Conservation (phyloP, 2,113 vertebrate genomes). For the Centropus unirufus region DNA sequence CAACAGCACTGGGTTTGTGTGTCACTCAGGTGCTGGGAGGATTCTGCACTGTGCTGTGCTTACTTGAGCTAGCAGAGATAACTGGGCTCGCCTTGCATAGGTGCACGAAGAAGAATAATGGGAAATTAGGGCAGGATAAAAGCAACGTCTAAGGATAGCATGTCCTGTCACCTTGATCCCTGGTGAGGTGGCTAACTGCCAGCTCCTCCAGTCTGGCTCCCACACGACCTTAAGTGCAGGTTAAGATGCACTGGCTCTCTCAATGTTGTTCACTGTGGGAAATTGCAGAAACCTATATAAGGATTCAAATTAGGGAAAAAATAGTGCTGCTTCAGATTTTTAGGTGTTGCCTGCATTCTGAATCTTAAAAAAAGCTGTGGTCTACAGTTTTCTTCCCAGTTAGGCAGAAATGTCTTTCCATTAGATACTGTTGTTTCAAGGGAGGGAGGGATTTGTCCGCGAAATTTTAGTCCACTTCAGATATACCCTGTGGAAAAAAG, state of each 20-base stretch:
- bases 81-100: background rate
- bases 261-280: background rate
- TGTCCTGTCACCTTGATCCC: background rate
- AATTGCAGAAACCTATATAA: background rate
- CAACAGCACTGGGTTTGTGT: background rate
- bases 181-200: background rate
- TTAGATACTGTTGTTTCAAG: background rate
- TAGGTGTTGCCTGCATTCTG: background rate
- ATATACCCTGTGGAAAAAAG: background rate
- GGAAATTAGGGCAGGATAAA: background rate
- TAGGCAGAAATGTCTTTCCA: background rate
- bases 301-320: background rate
- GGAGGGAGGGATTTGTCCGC: background rate
- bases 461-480: background rate
- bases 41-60: background rate
- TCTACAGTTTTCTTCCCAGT: background rate
- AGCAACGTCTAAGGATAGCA: background rate
- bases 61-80: background rate
- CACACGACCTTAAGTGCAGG: rapidly evolving
- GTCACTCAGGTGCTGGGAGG: background rate
- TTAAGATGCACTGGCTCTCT: background rate
- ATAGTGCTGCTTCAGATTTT: background rate
- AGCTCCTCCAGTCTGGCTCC: background rate
- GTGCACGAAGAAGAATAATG: background rate
- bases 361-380: background rate